Conservation (phyloP, 2,888 invertebrate species). For the Escarpia spicata region DNA sequence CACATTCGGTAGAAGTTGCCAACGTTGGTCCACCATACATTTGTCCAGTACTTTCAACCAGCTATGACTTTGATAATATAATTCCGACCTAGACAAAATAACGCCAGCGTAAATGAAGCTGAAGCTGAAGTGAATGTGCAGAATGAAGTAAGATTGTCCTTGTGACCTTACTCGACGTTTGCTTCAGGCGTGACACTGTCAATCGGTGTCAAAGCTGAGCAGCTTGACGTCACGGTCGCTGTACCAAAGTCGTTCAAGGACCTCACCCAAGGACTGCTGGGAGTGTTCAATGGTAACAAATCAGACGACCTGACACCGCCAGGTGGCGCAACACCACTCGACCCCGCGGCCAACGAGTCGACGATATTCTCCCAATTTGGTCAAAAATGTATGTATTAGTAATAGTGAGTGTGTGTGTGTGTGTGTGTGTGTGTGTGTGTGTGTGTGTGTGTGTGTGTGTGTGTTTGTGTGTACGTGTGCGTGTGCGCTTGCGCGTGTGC, state of each 20-base stretch:
- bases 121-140: too few relatives aligned
- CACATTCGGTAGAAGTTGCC: too few relatives aligned
- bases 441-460: too few relatives aligned
- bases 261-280: background rate
- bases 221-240: background rate
- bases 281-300: background rate
- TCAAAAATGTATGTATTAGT: background rate
- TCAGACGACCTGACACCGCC: slow-evolving; percentile 13
- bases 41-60: background rate
- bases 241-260: background rate
- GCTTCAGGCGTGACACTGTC: background rate
- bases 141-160: background rate
- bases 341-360: background rate
- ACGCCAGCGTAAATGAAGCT: too few relatives aligned
- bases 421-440: background rate
- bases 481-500: too few relatives aligned
- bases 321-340: background rate
- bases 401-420: too few relatives aligned
- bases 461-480: too few relatives aligned
- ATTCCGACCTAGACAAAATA: background rate
- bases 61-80: background rate
- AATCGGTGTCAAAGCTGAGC: slow-evolving; percentile 1
- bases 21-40: too few relatives aligned
- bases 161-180: background rate
- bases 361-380: background rate